Evolutionary conservation across 2,797 vertebrate species (phyloP).

Genomic region (Typhlichthys subterraneus): DNA sequence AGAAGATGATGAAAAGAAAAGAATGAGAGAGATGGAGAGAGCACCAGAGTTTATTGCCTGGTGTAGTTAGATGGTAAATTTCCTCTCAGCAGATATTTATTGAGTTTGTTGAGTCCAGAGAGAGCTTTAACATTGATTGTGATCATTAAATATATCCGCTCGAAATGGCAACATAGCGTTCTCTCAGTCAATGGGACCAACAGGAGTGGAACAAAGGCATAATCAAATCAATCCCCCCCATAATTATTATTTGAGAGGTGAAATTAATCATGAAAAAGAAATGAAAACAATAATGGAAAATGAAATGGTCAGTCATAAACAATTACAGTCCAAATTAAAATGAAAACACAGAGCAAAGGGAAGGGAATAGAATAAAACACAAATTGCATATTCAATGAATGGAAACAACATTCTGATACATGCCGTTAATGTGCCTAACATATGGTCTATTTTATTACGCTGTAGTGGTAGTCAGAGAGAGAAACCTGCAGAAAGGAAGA

Average conservation of each 20-base stretch:
- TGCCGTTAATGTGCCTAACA: slow-evolving; percentile 54
- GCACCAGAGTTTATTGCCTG: slow-evolving; percentile 75
- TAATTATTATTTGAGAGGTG: slow-evolving; percentile 81
- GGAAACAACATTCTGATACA: slow-evolving; percentile 55
- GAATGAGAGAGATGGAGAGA: slow-evolving; percentile 46
- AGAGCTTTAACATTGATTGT: slow-evolving; percentile 84
- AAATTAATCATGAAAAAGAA: slow-evolving; percentile 77
- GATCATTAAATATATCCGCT: slow-evolving; percentile 86
- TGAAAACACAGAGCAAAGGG: slow-evolving; percentile 50
- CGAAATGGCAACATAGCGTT: slow-evolving; percentile 79
- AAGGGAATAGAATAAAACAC: slow-evolving; percentile 48
- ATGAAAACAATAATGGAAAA: slow-evolving; percentile 79
- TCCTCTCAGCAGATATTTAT: slow-evolving; percentile 82
- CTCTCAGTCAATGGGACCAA: slow-evolving; percentile 75
- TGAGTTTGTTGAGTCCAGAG: slow-evolving; percentile 81
- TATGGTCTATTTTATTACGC: slow-evolving; percentile 36
- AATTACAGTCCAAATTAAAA: slow-evolving; percentile 71
- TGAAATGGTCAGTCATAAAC: slow-evolving; percentile 74
- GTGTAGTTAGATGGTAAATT: slow-evolving; percentile 82
- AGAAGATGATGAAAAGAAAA: not conserved
- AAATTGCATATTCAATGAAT: slow-evolving; percentile 61
- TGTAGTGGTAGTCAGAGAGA: slow-evolving; percentile 13
- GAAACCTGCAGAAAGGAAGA: not conserved
- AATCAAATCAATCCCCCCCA: slow-evolving; percentile 78
- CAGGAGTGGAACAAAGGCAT: slow-evolving; percentile 74